A percentile compares a stretch with the other conserved stretches of the same genome.
Evolutionary conservation across 2,888 invertebrate genomes (phyloP).

Genomic region (Drosophila subsilvestris): DNA sequence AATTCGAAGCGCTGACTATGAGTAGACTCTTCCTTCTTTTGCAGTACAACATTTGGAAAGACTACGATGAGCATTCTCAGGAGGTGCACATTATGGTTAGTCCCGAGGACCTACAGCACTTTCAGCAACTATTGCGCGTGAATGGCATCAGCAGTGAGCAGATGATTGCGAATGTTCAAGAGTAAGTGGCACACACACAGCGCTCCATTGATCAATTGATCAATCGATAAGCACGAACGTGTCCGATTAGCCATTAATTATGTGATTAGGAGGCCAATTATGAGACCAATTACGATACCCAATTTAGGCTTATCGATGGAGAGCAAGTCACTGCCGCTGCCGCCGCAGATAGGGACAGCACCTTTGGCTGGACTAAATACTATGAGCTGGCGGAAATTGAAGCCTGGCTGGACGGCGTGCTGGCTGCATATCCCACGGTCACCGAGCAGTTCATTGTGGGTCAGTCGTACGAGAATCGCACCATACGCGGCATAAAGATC

Average conservation of each 20-base stretch:
- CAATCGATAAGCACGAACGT: too few relatives aligned
- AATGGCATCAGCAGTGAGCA: slow-evolving; percentile 83
- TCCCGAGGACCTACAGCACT: slow-evolving; percentile 85
- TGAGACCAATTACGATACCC: slow-evolving; percentile 29
- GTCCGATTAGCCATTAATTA: slow-evolving; percentile 10
- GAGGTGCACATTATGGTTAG: slow-evolving; percentile 87
- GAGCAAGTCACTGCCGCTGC: slow-evolving; percentile 77
- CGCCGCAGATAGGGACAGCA: slow-evolving; percentile 12
- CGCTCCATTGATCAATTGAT: too few relatives aligned
- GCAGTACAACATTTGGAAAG: slow-evolving; percentile 80
- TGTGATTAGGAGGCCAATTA: slow-evolving; percentile 33
- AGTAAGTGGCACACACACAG: too few relatives aligned
- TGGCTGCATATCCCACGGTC: slow-evolving; percentile 83
- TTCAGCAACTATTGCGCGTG: slow-evolving; percentile 83
- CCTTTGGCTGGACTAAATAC: slow-evolving; percentile 87
- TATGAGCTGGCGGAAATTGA: slow-evolving; percentile 86
- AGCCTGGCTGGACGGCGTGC: slow-evolving; percentile 86
- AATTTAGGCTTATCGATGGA: slow-evolving; percentile 85
- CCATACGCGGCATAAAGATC: slow-evolving; percentile 86
- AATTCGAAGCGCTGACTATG: too few relatives aligned
- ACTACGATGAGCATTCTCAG: slow-evolving; percentile 80
- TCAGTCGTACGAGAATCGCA: slow-evolving; percentile 86
- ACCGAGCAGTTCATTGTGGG: slow-evolving; percentile 84
- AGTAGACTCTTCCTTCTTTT: background rate
- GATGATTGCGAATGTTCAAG: slow-evolving; percentile 87